These are phyloP conservation scores for Brachionichthys hirsutus DNA, from an alignment of 2,113 vertebrate species.

Conservation along the genomic window DNA sequence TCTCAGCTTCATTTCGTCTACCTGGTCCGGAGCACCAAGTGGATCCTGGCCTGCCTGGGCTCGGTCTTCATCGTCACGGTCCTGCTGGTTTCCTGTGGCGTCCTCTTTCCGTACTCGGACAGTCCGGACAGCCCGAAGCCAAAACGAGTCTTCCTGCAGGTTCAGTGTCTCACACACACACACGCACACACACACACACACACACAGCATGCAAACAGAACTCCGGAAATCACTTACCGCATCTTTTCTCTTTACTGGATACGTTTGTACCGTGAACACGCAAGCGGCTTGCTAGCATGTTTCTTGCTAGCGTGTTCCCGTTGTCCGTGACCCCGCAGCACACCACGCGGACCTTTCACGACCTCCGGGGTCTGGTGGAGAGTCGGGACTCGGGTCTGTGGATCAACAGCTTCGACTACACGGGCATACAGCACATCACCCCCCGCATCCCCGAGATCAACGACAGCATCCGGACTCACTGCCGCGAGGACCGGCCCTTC, in stretches of 20 bases:
- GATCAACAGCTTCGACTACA: slow-evolving; percentile 96
- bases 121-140: slow-evolving; percentile 83
- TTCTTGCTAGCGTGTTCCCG: too few relatives aligned
- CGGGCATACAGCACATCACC: slow-evolving; percentile 87
- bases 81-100: slow-evolving; percentile 85
- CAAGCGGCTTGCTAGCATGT: too few relatives aligned
- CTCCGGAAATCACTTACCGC: too few relatives aligned
- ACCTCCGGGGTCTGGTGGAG: slow-evolving; percentile 82
- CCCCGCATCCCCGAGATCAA: slow-evolving; percentile 90
- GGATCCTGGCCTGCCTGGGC: slow-evolving; percentile 80
- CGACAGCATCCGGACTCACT: slow-evolving; percentile 83
- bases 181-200: background rate
- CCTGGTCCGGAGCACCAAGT: slow-evolving; percentile 85
- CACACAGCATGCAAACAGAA: background rate
- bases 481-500: slow-evolving; percentile 83
- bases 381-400: slow-evolving; percentile 92
- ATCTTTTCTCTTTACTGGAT: too few relatives aligned
- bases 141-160: slow-evolving; percentile 93
- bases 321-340: slow-evolving; percentile 76
- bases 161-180: slow-evolving; percentile 49
- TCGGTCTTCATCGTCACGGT: slow-evolving; percentile 79
- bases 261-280: too few relatives aligned
- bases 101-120: slow-evolving; percentile 91
- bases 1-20: slow-evolving; percentile 93
- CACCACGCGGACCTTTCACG: slow-evolving; percentile 84